Percentiles rank a stretch among this genome's conserved stretches.
Evolutionary conservation across 2,113 vertebrate species (phyloP).

Genomic region (Serilophus lunatus): DNA sequence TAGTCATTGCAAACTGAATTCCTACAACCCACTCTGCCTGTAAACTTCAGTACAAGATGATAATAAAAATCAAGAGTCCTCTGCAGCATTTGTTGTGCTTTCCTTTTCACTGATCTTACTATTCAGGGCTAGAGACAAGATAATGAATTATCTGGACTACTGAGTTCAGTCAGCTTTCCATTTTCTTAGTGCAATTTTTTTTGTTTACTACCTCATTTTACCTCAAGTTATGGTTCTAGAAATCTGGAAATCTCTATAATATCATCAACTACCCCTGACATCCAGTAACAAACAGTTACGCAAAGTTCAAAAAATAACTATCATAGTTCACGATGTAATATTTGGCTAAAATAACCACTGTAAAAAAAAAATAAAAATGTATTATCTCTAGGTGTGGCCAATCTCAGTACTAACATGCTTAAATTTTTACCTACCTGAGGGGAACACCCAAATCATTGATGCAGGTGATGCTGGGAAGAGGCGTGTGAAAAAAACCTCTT

Average conservation of each 20-base stretch:
- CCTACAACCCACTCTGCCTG: neutral
- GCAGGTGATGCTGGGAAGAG: constrained; percentile 50
- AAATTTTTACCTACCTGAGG: constrained; percentile 39
- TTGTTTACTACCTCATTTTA: neutral
- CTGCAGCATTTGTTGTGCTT: neutral
- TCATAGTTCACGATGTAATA: neutral
- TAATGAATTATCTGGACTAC: neutral
- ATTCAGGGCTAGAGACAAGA: neutral
- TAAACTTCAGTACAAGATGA: neutral
- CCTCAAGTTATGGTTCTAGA: neutral
- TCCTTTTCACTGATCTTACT: neutral
- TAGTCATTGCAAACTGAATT: neutral
- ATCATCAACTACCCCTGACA: neutral
- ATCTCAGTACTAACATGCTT: constrained; percentile 52
- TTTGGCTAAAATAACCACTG: neutral
- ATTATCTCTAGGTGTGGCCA: constrained; percentile 49
- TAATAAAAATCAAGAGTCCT: neutral
- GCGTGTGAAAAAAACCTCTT: constrained; percentile 7
- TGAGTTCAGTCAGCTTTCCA: neutral
- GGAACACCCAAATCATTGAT: constrained; percentile 44
- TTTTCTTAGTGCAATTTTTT: neutral
- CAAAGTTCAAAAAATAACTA: constrained; percentile 5
- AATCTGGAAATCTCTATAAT: neutral
- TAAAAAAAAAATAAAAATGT: neutral
- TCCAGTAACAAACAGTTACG: neutral